phyloP scores from a whole-genome alignment of 2,888 invertebrate genomes.

The Hyposoter didymator region DNA sequence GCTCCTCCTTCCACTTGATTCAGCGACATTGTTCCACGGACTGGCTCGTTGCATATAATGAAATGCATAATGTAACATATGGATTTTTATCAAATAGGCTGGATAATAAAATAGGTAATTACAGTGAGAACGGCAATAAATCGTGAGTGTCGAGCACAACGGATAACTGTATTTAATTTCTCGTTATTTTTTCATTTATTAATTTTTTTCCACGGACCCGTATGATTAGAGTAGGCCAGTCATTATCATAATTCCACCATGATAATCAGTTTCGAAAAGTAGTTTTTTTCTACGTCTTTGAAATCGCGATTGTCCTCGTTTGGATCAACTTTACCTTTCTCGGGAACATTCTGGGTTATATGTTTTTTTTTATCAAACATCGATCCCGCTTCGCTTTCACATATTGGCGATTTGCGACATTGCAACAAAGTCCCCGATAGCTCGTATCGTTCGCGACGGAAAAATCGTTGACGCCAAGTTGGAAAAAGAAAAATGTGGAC shows the following conservation, averaged over 20 bases:
- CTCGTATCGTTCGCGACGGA: neutral
- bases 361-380: neutral
- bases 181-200: neutral
- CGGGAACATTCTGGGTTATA: neutral
- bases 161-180: conserved; percentile 45
- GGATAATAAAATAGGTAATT: conserved; percentile 51
- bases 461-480: neutral
- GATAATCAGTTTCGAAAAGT: neutral
- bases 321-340: conserved; percentile 8
- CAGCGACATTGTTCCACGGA: conserved; percentile 5
- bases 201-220: neutral
- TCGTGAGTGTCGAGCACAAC: neutral
- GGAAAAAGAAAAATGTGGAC: neutral
- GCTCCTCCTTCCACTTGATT: neutral
- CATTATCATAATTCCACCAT: conserved; percentile 3
- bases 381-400: neutral
- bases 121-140: conserved; percentile 32
- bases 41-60: conserved; percentile 32
- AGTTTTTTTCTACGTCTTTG: neutral
- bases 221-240: neutral
- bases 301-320: conserved; percentile 17
- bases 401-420: no score
- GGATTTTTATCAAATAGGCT: conserved; percentile 39
- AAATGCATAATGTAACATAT: conserved; percentile 17
- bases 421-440: no score